phyloP scores from a whole-genome alignment of 2,113 vertebrate genomes.

The Eulacestoma nigropectus region DNA sequence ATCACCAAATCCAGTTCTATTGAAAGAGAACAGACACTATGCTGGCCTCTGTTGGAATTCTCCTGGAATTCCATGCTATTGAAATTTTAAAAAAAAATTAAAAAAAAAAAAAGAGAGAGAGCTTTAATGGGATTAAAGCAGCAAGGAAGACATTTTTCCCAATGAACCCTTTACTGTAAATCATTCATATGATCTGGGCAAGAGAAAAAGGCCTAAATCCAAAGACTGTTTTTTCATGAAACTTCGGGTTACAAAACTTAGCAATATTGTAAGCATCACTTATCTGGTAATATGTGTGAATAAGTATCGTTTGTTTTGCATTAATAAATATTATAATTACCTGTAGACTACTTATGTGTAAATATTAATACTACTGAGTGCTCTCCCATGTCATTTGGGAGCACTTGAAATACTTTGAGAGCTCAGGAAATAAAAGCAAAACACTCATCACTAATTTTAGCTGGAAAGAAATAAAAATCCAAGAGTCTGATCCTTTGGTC shows the following conservation, averaged over 20 bases:
- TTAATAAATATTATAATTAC: not conserved
- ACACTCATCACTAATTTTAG: not conserved
- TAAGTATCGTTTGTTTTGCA: not conserved
- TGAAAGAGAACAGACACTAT: not conserved
- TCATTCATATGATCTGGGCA: not conserved
- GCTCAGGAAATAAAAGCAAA: not conserved
- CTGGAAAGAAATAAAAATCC: not conserved
- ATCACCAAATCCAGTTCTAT: not conserved
- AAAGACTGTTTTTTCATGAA: not conserved
- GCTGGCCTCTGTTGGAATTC: not conserved
- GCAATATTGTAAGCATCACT: not conserved
- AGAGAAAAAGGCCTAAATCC: not conserved
- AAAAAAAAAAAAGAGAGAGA: not conserved
- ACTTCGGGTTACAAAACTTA: not conserved
- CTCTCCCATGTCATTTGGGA: not conserved
- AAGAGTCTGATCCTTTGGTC: not conserved
- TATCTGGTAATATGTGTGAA: not conserved
- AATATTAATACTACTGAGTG: not conserved
- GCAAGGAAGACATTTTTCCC: not conserved
- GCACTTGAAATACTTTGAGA: not conserved
- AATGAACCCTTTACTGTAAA: not conserved
- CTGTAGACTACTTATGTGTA: not conserved
- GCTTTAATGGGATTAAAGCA: not conserved
- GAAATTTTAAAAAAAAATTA: not conserved
- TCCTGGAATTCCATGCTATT: not conserved